Base-by-base conservation (phyloP, 2,888 invertebrate species). In the Matsumyia berberina region DNA sequence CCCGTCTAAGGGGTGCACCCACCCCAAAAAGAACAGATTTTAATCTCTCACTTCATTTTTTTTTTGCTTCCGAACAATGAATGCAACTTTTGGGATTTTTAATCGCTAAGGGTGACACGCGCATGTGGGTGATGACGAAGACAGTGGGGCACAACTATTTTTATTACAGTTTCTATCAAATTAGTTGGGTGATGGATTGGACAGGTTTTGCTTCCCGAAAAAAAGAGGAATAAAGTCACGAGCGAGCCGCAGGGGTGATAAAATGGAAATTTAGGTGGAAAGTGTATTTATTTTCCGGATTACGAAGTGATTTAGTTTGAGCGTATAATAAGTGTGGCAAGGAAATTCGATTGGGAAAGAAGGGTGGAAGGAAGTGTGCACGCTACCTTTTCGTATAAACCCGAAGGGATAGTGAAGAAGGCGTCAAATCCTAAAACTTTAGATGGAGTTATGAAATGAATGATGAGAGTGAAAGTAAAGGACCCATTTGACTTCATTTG, bases 91-190 rank as follows among this genome's bases (percentile, higher is more conserved):
- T n/a, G 46, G 37, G 15, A 44, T 29, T 72, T 66, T 51, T 57
- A 72, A 72, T 70, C 58, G 70, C 17, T 37, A 51, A 60, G 67
- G 77, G 66, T 74, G 37, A 31, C 33, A 31, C 33, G 24, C 12
- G 60, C 37, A 15, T 72, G 82, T 78, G 77, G 78, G 73, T 67
- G 76, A 51, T n/a, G 33, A 44, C 37, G 51, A 39, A 35, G 66
- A 39, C 67, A 39, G 58, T 42, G 29, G 39, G 57, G 70, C 58
- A 58, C 17, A 33, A 62, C 60, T 79, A 82, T 66, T 82, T 74
- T 81, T 81, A 69, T 80, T 69, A 69, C 49, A 76, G 64, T 77
- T 66, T 72, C 78, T 67, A 78, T 78, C 82, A 73, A 78, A 83
- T 83, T 83, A 83, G 82, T 67, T 17, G 55, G 12, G 33, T 77